Base-by-base conservation (phyloP, 2,113 vertebrate species). In the Thunnus maccoyii region DNA sequence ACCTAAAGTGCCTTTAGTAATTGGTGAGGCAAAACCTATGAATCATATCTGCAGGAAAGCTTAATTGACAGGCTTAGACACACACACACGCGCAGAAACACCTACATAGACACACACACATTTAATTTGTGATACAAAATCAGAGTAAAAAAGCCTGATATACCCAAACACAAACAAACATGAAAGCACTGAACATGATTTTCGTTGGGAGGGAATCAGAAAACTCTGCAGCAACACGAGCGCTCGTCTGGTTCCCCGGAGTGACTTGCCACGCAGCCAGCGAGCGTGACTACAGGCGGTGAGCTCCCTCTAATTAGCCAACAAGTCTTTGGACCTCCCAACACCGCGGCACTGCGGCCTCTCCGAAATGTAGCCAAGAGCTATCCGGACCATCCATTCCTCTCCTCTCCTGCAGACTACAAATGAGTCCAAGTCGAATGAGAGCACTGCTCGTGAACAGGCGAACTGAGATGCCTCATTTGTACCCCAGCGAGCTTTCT, bases 341-440 rank as follows among this genome's bases (percentile, higher is more conserved):
- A 72, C 72, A 17, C 70, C 46, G n/a, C 51, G 6, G 47, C 56
- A 18, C 65, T 0, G 14, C 13, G 20, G 61, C 72, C 76, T 81
- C 76, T 66, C 68, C 44, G 0, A 80, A 80, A 74, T 6, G 48
- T 50, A 82, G 82, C 88, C 73, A 58, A 72, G n/a, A 63, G 78
- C 76, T 17, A 16, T 25, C 61, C 54, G 17, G 72, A 80, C 76
- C 87, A 16, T 68, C 73, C 60, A n/a, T 50, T 55, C n/a, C 68
- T 48, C 30, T 72, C 50, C 60, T 72, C 74, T 76, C 84, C 86
- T 81, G 78, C 77, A 20, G 79, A 81, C 88, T 68, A 60, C 77
- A 90, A 87, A 90, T 88, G 84, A 91, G 86, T 80, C 76, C 54
- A 18, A 85, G 88, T 58, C 25, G 9, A 65, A 80, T 8, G 64